Evolutionary conservation across 2,113 vertebrate genomes (phyloP).

Genomic region (Poeciliopsis occidentalis): DNA sequence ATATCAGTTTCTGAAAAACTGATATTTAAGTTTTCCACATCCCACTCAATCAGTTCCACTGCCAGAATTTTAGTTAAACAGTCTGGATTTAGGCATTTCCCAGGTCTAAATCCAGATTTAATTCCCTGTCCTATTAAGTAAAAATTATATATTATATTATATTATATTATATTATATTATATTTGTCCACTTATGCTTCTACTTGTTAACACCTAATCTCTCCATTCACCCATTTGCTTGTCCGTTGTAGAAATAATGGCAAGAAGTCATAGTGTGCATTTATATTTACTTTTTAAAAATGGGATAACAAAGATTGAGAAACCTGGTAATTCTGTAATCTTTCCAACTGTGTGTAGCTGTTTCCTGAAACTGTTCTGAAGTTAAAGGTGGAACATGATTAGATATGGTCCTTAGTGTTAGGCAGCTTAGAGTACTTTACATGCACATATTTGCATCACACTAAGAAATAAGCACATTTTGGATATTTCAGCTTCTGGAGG

Average conservation of each 20-base stretch:
- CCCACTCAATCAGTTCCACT: no score
- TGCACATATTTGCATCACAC: constrained; percentile 42
- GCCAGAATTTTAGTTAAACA: no score
- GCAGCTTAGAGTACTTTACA: constrained; percentile 27
- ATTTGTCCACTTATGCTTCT: background rate
- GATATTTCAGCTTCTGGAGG: constrained; percentile 41
- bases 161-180: no score
- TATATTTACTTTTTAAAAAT: no score
- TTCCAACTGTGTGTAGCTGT: constrained; percentile 30
- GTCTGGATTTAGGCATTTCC: no score
- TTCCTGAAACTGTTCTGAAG: constrained; percentile 29
- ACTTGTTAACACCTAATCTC: background rate
- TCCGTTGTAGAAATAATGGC: no score
- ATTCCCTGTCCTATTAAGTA: no score
- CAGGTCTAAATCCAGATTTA: no score
- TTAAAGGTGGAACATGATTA: constrained; percentile 53
- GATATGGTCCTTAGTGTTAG: constrained; percentile 41
- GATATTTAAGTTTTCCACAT: background rate
- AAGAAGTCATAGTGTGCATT: no score
- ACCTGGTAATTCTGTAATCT: constrained; percentile 41
- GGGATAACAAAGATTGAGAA: constrained; percentile 18
- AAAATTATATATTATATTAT: no score
- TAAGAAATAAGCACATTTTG: constrained; percentile 25
- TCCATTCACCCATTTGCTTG: background rate
- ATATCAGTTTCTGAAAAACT: background rate